Conservation (phyloP, 1,140 invertebrate genomes). For the Thaumatotibia leucotreta region DNA sequence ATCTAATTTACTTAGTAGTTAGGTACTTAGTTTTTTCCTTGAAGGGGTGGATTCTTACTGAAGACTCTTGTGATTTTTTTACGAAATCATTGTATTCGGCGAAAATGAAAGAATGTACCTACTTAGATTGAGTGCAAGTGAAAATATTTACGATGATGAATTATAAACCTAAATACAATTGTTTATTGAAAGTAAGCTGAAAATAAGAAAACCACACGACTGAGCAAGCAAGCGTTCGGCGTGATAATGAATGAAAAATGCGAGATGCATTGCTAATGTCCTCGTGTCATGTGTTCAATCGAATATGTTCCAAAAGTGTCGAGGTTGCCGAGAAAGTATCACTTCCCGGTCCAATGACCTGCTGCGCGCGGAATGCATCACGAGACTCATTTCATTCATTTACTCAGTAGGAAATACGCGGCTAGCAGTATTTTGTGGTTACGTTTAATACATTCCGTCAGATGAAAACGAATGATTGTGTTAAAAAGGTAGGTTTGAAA, state of each 20-base stretch:
- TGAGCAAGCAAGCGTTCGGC: constrained; percentile 62
- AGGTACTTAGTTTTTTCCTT: too few relatives aligned
- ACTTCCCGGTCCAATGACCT: constrained; percentile 41
- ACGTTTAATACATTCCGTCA: constrained; percentile 22
- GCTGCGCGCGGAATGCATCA: constrained; percentile 39
- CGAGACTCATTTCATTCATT: constrained; percentile 27
- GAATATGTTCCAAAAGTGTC: constrained; percentile 10
- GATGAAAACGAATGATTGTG: background rate
- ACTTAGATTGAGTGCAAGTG: constrained; percentile 14
- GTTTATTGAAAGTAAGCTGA: constrained; percentile 32
- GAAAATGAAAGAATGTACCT: constrained; percentile 6
- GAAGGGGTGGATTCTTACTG: too few relatives aligned
- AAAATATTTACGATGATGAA: background rate
- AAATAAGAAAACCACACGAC: constrained; percentile 50
- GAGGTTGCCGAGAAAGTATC: constrained; percentile 41
- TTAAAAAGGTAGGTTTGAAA: too few relatives aligned
- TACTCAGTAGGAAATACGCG: constrained; percentile 42
- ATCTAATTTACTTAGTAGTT: too few relatives aligned
- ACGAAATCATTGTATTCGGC: constrained; percentile 3
- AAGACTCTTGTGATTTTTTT: background rate
- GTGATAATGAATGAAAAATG: constrained; percentile 44
- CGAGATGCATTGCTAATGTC: constrained; percentile 64
- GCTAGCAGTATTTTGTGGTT: constrained; percentile 47
- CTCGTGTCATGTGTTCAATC: background rate
- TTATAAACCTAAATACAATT: constrained; percentile 15